A percentile compares a stretch with the other conserved stretches of the same genome.
phyloP scores from a whole-genome alignment of 2,113 vertebrate species.

The Platysteira castanea region DNA sequence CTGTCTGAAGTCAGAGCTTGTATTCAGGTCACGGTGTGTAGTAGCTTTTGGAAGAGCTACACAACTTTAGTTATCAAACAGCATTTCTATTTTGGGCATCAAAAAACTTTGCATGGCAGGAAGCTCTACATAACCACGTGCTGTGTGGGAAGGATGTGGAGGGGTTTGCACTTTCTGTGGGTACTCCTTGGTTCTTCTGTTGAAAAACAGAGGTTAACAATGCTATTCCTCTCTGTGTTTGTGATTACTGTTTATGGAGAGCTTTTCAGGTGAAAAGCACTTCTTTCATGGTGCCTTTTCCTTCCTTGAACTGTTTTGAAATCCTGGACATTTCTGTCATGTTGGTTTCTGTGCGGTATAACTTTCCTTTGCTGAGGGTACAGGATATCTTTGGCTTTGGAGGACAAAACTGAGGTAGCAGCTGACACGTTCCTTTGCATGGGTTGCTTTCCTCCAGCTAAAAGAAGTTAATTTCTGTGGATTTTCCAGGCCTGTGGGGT shows the following conservation, averaged over 20 bases:
- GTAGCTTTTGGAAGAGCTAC: background rate
- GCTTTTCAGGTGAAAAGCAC: background rate
- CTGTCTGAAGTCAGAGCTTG: background rate
- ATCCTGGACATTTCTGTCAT: background rate
- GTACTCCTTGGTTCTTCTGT: background rate
- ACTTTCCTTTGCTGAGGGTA: background rate
- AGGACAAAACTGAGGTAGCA: background rate
- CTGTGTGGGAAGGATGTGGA: background rate
- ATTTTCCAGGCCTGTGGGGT: conserved; percentile 21
- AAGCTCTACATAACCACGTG: rapidly evolving
- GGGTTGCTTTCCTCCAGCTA: background rate
- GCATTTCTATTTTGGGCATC: background rate
- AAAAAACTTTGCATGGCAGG: background rate
- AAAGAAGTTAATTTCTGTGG: background rate
- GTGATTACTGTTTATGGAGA: background rate
- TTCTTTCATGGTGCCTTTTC: background rate
- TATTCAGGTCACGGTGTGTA: background rate
- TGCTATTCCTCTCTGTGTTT: background rate
- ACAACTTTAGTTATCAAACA: background rate
- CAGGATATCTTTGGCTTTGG: background rate
- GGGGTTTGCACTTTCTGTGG: background rate
- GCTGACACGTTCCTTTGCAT: background rate
- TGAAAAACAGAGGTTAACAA: background rate
- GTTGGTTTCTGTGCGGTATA: background rate
- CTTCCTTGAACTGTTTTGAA: background rate